These are phyloP conservation scores for Cotesia typhae DNA, from an alignment of 1,140 invertebrate genomes.

Conservation along the genomic window DNA sequence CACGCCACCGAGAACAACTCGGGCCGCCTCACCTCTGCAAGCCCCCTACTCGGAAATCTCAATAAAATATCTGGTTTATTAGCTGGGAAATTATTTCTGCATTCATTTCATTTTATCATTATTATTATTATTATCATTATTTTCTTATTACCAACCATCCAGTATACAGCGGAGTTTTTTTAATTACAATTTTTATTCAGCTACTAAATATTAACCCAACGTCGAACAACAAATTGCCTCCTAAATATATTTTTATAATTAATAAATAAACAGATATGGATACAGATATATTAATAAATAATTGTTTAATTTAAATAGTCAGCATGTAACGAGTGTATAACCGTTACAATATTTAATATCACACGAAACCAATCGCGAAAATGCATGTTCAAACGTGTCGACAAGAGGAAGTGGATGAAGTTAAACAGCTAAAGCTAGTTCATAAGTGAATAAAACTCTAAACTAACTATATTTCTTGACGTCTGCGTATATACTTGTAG, in stretches of 20 bases:
- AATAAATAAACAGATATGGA: too few species aligned
- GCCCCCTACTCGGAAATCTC: constrained; percentile 15
- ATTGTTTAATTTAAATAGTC: neutral
- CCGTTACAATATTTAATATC: constrained; percentile 20
- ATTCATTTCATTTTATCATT: neutral
- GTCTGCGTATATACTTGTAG: neutral
- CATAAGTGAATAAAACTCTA: neutral
- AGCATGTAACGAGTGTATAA: constrained; percentile 2
- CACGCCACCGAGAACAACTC: constrained; percentile 4
- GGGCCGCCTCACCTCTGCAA: constrained; percentile 3
- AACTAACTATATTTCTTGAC: neutral
- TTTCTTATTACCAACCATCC: neutral
- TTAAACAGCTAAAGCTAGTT: neutral
- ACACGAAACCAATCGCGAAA: constrained; percentile 16
- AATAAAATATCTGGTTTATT: constrained; percentile 22
- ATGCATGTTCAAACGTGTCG: constrained; percentile 5
- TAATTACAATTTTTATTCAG: neutral
- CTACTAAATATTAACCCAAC: too few species aligned
- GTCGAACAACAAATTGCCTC: too few species aligned
- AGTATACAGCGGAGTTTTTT: neutral
- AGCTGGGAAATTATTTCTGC: constrained; percentile 9
- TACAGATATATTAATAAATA: constrained; percentile 1
- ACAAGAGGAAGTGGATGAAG: constrained; percentile 8
- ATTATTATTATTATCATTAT: neutral
- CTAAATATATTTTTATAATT: too few species aligned